Percentiles rank a stretch among this genome's conserved stretches.
phyloP scores from a whole-genome alignment of 2,888 invertebrate species.

The Orthosia incerta region DNA sequence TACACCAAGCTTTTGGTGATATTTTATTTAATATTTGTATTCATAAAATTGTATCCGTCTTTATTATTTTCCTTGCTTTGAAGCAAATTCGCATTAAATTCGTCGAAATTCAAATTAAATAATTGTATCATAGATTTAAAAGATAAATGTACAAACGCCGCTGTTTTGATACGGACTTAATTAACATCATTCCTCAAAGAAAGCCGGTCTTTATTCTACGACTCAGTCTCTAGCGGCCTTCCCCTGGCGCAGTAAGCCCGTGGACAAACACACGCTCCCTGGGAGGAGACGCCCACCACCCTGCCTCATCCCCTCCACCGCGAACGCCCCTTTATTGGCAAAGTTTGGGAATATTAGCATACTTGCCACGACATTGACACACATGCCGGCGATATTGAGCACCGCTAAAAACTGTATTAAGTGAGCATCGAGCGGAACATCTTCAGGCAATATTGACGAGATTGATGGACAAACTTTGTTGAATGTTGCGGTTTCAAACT shows the following conservation, averaged over 20 bases:
- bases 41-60: too few species aligned
- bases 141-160: conserved; percentile 6
- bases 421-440: conserved; percentile 54
- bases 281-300: background rate
- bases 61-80: background rate
- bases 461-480: conserved; percentile 59
- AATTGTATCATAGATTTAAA: conserved; percentile 16
- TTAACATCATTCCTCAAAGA: conserved; percentile 42
- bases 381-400: conserved; percentile 68
- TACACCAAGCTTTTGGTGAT: background rate
- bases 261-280: conserved; percentile 57
- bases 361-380: conserved; percentile 73
- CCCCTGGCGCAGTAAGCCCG: conserved; percentile 41
- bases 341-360: conserved; percentile 77
- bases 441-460: conserved; percentile 53
- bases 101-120: background rate
- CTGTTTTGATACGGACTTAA: conserved; percentile 40
- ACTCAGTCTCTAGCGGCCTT: conserved; percentile 21
- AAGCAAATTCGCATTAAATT: background rate
- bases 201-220: conserved; percentile 28
- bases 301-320: conserved; percentile 1
- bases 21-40: background rate
- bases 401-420: conserved; percentile 65
- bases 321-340: conserved; percentile 72
- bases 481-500: conserved; percentile 31